Base-by-base conservation (phyloP, 2,113 vertebrate genomes). In the Phrynosoma blainvillii region DNA sequence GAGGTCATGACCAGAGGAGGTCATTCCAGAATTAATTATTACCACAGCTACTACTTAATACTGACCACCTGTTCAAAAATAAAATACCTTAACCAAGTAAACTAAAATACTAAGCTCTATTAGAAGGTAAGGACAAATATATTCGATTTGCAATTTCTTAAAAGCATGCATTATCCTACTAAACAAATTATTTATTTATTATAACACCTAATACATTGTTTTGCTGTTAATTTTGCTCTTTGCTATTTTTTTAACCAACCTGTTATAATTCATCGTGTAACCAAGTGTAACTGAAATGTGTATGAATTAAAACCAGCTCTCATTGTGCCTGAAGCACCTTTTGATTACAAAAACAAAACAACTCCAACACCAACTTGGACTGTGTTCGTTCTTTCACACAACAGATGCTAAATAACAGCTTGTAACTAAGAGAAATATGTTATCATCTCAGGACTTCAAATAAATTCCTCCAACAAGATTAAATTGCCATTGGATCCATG, bases 361-460 rank as follows among this genome's bases (percentile, higher is more conserved):
- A 18, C 18, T 62, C 59, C 59, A 47, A 47, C 47, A 94, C 90
- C 88, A 92, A 90, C 90, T 91, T 93, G 75, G 89, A 93, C 87
- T 93, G 87, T 88, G 90, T 92, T 91, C 91, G 92, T 93, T 93
- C 86, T 81, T 96, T 95, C 92, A 89, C 94, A 94, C 94, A 93
- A 92, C 94, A 96, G 93, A 96, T 95, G 93, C 90, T 93, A 92
- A 94, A 94, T 93, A 94, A 93, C 93, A 95, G 93, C 92, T 95
- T 96, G 94, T 79, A 96, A 93, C 86, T 85, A 56, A 93, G 89
- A 94, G 91, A 94, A 92, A 66, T 83, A 78, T 16, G 75, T 85
- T 94, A 92, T 93, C 93, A 95, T 95, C 95, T 94, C 93, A 93
- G 88, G 87, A 91, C 87, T 94, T 95, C 93, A 92, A 93, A 93